phyloP scores from a whole-genome alignment of 2,797 vertebrate species.

The Notamacropus eugenii region DNA sequence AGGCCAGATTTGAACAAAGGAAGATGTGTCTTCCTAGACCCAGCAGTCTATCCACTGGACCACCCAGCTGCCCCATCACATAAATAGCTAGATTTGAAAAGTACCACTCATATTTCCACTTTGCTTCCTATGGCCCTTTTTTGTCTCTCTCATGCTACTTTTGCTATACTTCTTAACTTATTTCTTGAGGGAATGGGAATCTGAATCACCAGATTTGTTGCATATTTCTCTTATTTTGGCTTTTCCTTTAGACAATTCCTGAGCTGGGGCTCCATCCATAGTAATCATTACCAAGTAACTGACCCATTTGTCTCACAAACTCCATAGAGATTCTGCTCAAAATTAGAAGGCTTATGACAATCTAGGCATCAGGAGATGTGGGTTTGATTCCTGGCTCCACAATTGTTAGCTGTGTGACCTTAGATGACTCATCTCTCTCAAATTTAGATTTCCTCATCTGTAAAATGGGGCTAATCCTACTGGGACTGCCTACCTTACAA shows the following conservation, averaged over 20 bases:
- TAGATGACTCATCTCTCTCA: neutral
- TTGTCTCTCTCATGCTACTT: neutral
- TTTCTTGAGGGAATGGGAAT: neutral
- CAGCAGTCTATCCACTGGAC: neutral
- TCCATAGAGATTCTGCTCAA: neutral
- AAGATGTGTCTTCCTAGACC: accelerated
- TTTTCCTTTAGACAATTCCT: neutral
- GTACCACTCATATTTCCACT: neutral
- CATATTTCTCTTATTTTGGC: neutral
- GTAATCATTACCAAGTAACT: neutral
- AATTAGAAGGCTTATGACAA: neutral
- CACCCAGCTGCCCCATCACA: neutral
- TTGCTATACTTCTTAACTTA: neutral
- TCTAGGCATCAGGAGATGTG: neutral
- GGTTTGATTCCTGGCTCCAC: neutral
- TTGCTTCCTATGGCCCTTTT: neutral
- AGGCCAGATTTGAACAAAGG: neutral
- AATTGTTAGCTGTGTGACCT: neutral
- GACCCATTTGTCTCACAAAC: neutral
- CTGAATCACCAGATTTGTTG: neutral
- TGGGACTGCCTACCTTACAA: neutral
- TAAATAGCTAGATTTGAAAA: neutral
- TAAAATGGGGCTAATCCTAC: neutral
- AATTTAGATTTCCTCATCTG: neutral
- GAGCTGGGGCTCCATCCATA: neutral